A percentile compares a stretch with the other conserved stretches of the same genome.
These are phyloP conservation scores for Tetanocera ferruginea DNA, from an alignment of 2,888 invertebrate species.

Conservation along the genomic window DNA sequence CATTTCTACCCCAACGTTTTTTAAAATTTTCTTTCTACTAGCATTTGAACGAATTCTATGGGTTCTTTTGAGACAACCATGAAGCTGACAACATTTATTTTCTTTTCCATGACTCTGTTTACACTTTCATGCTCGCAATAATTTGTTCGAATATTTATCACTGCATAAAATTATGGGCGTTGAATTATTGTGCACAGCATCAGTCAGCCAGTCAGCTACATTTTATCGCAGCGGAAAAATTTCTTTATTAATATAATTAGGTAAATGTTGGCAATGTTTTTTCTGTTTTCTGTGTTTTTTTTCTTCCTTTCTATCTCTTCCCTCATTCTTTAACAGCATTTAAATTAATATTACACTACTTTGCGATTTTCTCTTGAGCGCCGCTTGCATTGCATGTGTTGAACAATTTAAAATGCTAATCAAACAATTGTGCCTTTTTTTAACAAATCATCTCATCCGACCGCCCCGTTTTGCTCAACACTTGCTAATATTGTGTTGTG, in stretches of 20 bases:
- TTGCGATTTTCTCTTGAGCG: neutral
- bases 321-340: conserved; percentile 43
- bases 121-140: conserved; percentile 28
- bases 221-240: conserved; percentile 2
- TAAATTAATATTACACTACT: conserved; percentile 12
- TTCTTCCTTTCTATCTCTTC: neutral
- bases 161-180: conserved; percentile 42
- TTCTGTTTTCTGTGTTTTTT: neutral
- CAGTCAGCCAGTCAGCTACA: conserved; percentile 9
- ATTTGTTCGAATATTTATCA: conserved; percentile 42
- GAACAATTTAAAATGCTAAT: conserved; percentile 52
- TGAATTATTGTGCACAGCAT: conserved; percentile 9
- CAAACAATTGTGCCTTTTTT: conserved; percentile 28
- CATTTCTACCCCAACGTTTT: too few relatives aligned
- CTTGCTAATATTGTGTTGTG: neutral
- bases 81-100: neutral
- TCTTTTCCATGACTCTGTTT: neutral
- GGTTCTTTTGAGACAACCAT: too few relatives aligned
- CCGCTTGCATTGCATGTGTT: conserved; percentile 53
- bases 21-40: too few relatives aligned
- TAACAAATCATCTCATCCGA: neutral
- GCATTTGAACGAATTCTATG: too few relatives aligned
- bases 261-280: neutral
- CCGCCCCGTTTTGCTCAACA: neutral
- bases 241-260: conserved; percentile 3